These are phyloP conservation scores for Corydoras sp. DNA, from an alignment of 2,113 vertebrate species.

Conservation along the genomic window DNA sequence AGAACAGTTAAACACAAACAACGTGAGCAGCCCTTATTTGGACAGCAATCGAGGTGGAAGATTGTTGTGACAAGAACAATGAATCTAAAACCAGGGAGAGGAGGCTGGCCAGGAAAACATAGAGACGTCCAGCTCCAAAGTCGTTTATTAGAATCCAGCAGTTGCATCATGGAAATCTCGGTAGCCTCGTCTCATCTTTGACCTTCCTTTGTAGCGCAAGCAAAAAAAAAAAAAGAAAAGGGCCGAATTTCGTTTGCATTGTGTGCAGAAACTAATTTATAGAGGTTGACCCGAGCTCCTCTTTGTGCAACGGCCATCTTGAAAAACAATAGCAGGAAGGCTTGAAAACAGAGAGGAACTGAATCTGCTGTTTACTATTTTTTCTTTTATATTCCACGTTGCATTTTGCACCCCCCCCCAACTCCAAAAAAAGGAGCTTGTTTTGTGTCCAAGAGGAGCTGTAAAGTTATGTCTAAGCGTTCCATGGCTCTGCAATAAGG, in stretches of 20 bases:
- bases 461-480: conserved; percentile 70
- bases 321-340: conserved; percentile 97
- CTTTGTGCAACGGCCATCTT: conserved; percentile 82
- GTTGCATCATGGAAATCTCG: conserved; percentile 55
- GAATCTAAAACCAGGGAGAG: conserved; percentile 53
- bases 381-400: conserved; percentile 70
- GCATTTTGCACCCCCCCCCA: conserved; percentile 72
- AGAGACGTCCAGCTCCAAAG: neutral
- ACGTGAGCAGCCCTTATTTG: conserved; percentile 55
- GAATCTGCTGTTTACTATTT: conserved; percentile 79
- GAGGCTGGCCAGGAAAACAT: conserved; percentile 48
- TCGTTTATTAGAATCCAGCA: conserved; percentile 47
- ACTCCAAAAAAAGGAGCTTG: conserved; percentile 66
- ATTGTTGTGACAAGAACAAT: conserved; percentile 63
- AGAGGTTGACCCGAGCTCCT: conserved; percentile 80
- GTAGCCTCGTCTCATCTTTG: conserved; percentile 49
- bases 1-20: conserved; percentile 46
- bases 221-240: conserved; percentile 75
- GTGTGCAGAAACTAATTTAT: conserved; percentile 86
- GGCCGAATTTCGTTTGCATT: conserved; percentile 76
- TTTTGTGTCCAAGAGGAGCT: conserved; percentile 68
- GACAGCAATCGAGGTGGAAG: conserved; percentile 47
- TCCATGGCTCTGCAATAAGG: conserved; percentile 69
- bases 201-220: conserved; percentile 74
- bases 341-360: conserved; percentile 79